A percentile compares a stretch with the other conserved stretches of the same genome.
Conservation (phyloP, 2,113 vertebrate genomes). For the Stigmatopora nigra region DNA sequence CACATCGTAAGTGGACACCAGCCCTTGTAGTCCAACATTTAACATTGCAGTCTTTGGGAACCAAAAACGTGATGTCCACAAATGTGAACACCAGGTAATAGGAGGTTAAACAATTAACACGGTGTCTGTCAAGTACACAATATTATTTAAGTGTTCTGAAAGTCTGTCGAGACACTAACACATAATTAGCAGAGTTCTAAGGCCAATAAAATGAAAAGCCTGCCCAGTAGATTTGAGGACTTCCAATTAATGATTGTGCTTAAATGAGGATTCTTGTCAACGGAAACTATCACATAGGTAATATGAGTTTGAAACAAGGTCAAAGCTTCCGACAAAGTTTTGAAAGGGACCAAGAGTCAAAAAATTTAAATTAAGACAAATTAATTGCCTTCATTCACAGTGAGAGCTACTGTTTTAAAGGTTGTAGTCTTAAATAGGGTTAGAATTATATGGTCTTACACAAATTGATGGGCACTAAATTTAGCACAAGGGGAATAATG, state of each 20-base stretch:
- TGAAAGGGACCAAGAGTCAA: constrained; percentile 21
- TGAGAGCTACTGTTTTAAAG: constrained; percentile 7
- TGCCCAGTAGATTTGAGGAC: not conserved
- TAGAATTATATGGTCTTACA: not conserved
- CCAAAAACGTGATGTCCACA: too few relatives aligned
- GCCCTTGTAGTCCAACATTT: too few relatives aligned
- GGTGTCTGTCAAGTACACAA: too few relatives aligned
- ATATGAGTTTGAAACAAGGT: constrained; percentile 20
- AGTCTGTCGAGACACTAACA: too few relatives aligned
- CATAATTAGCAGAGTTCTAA: not conserved
- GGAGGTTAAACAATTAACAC: too few relatives aligned
- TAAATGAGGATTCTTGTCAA: not conserved
- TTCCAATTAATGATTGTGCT: not conserved
- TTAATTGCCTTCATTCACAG: constrained; percentile 20
- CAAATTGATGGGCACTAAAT: not conserved
- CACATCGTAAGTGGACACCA: too few relatives aligned
- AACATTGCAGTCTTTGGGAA: too few relatives aligned
- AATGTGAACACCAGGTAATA: too few relatives aligned
- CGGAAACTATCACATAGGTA: constrained; percentile 11
- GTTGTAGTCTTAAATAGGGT: not conserved
- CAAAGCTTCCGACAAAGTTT: constrained; percentile 22
- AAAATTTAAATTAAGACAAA: constrained; percentile 42
- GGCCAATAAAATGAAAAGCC: constrained; percentile 2
- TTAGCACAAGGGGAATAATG: not conserved
- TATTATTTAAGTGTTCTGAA: too few relatives aligned